These are phyloP conservation scores for Auanema sp. DNA, from an alignment of 2,888 invertebrate species.

Conservation along the genomic window DNA sequence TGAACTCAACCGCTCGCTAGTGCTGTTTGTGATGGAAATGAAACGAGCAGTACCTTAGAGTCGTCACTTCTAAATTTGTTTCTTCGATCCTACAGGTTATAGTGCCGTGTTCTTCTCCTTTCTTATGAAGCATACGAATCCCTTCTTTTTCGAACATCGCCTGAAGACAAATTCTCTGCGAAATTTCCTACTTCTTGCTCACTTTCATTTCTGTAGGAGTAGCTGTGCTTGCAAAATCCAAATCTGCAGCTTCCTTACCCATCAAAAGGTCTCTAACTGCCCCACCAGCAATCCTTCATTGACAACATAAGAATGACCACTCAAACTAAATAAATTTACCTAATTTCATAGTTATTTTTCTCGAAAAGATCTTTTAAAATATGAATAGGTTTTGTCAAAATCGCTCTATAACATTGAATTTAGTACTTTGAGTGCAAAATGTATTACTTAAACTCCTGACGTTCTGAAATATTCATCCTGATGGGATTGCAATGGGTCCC, in stretches of 20 bases:
- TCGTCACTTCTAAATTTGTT: conserved; percentile 79
- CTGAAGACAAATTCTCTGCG: conserved; percentile 10
- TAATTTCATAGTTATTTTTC: conserved; percentile 73
- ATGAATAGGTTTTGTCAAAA: too few relatives aligned
- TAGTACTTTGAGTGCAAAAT: too few relatives aligned
- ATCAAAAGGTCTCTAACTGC: conserved; percentile 78
- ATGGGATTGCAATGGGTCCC: too few relatives aligned
- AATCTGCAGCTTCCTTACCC: conserved; percentile 76
- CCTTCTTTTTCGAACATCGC: conserved; percentile 66
- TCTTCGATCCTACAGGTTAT: conserved; percentile 92
- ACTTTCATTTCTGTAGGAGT: conserved; percentile 91
- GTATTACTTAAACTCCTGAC: too few relatives aligned
- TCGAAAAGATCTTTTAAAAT: conserved; percentile 73
- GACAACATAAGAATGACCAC: background rate
- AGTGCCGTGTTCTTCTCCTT: conserved; percentile 89
- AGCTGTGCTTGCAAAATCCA: conserved; percentile 96
- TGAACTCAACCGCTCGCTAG: background rate
- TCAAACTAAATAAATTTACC: conserved; percentile 65
- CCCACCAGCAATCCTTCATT: conserved; percentile 83
- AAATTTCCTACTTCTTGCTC: background rate
- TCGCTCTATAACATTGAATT: too few relatives aligned
- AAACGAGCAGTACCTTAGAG: conserved; percentile 28
- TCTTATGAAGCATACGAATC: conserved; percentile 86
- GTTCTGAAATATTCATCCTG: too few relatives aligned
- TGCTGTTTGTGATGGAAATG: background rate